phyloP scores from a whole-genome alignment of 37 sponge, comb jelly and placozoan genomes.

The Dysidea cf. avara region DNA sequence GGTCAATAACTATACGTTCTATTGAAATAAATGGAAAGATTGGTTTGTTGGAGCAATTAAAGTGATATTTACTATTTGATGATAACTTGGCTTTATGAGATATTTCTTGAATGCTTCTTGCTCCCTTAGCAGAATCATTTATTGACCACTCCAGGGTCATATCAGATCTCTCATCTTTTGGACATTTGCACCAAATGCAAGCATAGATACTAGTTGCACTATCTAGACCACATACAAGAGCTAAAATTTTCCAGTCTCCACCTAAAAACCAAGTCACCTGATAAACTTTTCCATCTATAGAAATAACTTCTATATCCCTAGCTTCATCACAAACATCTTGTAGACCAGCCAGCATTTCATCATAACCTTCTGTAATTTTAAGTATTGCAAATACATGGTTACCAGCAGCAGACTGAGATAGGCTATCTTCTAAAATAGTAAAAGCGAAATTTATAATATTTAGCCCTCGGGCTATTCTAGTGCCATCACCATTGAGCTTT shows the following conservation, averaged over 20 bases:
- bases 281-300: too few relatives aligned
- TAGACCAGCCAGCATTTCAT: background rate
- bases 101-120: too few relatives aligned
- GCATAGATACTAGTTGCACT: constrained; percentile 1
- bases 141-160: too few relatives aligned
- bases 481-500: constrained; percentile 14
- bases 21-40: constrained; percentile 11
- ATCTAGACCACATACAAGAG: constrained; percentile 7
- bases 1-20: constrained; percentile 13
- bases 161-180: background rate
- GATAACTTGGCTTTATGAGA: background rate
- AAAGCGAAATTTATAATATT: constrained; percentile 15
- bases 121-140: too few relatives aligned
- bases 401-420: constrained; percentile 5
- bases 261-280: too few relatives aligned
- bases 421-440: background rate
- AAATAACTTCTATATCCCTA: too few relatives aligned
- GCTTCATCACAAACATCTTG: background rate
- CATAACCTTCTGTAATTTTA: background rate
- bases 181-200: constrained; percentile 27
- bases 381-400: constrained; percentile 9
- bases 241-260: constrained; percentile 15
- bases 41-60: background rate
- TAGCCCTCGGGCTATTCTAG: background rate
- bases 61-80: background rate